Percentiles rank a stretch among this genome's conserved stretches.
Evolutionary conservation across 2,797 vertebrate genomes (phyloP).

Genomic region (Morelia viridis): DNA sequence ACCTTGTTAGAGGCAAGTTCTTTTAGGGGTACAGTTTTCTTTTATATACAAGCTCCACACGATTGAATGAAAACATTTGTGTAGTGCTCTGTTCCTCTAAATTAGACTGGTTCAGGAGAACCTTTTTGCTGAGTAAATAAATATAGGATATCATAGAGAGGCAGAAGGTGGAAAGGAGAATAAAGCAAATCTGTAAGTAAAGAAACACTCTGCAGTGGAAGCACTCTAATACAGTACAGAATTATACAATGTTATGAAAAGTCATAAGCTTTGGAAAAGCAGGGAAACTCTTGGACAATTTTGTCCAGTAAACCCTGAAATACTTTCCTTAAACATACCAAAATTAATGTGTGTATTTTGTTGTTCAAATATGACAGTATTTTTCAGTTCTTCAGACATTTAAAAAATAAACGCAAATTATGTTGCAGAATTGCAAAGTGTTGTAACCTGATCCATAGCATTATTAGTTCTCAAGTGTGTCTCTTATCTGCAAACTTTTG

Average conservation of each 20-base stretch:
- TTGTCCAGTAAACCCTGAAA: constrained; percentile 41
- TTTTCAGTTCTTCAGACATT: constrained; percentile 42
- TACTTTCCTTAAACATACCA: constrained; percentile 45
- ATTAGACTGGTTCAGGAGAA: constrained; percentile 43
- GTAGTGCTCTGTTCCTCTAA: not conserved
- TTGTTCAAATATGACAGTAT: constrained; percentile 48
- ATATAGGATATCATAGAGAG: constrained; percentile 44
- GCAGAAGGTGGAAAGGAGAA: constrained; percentile 52
- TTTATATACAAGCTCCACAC: not conserved
- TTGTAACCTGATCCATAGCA: constrained; percentile 31
- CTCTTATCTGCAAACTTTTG: constrained; percentile 33
- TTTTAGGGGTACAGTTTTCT: not conserved
- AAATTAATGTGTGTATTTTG: constrained; percentile 35
- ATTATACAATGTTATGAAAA: constrained; percentile 59
- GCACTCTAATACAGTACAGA: constrained; percentile 52
- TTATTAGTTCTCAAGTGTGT: constrained; percentile 43
- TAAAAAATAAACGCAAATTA: constrained; percentile 25
- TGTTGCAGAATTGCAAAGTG: constrained; percentile 19
- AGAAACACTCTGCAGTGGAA: constrained; percentile 57
- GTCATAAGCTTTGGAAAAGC: constrained; percentile 46
- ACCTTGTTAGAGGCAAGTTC: constrained; percentile 48
- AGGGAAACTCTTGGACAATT: constrained; percentile 32
- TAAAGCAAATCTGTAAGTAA: constrained; percentile 57
- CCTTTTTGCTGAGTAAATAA: constrained; percentile 56
- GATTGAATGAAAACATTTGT: not conserved